phyloP scores from a whole-genome alignment of 2,797 vertebrate species.

The Pristis pectinata region DNA sequence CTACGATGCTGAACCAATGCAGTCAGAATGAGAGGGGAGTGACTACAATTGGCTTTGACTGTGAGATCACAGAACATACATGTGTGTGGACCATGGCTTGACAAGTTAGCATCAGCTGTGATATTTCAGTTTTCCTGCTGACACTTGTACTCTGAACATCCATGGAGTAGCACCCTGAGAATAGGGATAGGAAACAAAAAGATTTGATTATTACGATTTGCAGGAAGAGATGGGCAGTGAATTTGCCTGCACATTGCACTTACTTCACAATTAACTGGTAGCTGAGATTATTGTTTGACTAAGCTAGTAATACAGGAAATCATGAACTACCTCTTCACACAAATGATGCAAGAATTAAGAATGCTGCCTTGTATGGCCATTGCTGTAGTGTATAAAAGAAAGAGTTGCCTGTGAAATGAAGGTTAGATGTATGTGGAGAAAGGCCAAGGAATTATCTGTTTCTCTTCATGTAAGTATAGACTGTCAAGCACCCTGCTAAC shows the following conservation, averaged over 20 bases:
- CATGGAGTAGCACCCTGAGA: background rate
- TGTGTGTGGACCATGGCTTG: background rate
- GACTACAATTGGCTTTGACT: no score
- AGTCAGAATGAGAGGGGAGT: background rate
- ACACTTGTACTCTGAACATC: background rate
- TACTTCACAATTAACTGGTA: background rate
- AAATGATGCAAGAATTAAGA: background rate
- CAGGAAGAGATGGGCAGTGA: background rate
- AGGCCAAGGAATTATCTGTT: background rate
- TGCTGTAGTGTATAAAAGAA: background rate
- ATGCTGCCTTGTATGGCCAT: background rate
- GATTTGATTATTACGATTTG: background rate
- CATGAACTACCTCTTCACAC: background rate
- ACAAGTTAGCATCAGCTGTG: background rate
- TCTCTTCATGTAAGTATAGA: background rate
- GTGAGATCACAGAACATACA: background rate
- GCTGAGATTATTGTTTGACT: background rate
- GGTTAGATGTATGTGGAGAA: background rate
- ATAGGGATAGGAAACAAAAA: background rate
- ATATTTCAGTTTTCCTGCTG: background rate
- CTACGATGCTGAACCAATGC: background rate
- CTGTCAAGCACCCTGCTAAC: background rate
- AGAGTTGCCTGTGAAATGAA: constrained; percentile 3
- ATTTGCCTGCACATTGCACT: background rate
- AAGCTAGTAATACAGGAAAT: background rate